phyloP scores from a whole-genome alignment of 2,113 vertebrate species.

The Thamnaconus septentrionalis region DNA sequence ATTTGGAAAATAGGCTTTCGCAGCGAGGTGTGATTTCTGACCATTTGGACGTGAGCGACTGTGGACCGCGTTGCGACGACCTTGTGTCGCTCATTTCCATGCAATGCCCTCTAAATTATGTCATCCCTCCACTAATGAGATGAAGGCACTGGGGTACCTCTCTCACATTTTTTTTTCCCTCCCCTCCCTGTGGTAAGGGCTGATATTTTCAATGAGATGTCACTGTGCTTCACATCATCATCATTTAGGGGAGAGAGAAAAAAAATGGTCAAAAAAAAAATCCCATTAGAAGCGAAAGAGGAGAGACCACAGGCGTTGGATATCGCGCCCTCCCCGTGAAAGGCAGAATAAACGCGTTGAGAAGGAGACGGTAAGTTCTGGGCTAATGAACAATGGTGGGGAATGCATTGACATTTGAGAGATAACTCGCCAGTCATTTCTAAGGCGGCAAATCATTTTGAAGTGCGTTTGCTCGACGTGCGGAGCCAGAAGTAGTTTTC shows the following conservation, averaged over 20 bases:
- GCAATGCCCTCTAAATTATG: conserved; percentile 32
- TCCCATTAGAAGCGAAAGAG: background rate
- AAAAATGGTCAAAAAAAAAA: background rate
- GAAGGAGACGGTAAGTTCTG: background rate
- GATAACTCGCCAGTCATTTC: background rate
- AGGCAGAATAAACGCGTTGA: background rate
- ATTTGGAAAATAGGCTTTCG: conserved; percentile 31
- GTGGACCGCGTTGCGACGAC: conserved; percentile 28
- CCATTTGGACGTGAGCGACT: background rate
- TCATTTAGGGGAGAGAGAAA: no score
- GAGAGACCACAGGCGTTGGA: background rate
- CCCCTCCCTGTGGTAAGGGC: conserved; percentile 6
- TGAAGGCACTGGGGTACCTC: conserved; percentile 2
- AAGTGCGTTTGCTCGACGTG: conserved; percentile 19
- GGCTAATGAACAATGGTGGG: conserved; percentile 5
- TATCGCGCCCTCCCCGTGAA: background rate
- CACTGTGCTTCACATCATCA: background rate
- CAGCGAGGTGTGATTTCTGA: conserved; percentile 42
- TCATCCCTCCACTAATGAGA: conserved; percentile 14
- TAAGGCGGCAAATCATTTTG: conserved; percentile 24
- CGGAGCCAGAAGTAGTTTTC: conserved; percentile 19
- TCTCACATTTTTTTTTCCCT: conserved; percentile 10
- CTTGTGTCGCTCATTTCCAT: conserved; percentile 49
- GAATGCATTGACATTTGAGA: background rate
- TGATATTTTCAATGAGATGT: conserved; percentile 16